phyloP scores from a whole-genome alignment of 35 echinoderm and acorn worm species.

The Lytechinus pictus region DNA sequence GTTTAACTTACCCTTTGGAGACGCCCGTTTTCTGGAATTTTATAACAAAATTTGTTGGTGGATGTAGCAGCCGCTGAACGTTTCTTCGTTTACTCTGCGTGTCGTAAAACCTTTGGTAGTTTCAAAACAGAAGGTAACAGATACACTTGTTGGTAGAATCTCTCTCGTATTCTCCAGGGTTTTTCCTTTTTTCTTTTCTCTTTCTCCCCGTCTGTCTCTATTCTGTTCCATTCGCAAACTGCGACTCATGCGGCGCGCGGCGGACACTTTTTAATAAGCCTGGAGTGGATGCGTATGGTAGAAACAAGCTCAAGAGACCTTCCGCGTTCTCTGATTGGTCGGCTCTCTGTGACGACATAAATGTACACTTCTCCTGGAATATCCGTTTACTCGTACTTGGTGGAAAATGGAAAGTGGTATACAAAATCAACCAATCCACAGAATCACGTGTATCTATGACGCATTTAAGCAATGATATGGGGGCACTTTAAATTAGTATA shows the following conservation, averaged over 20 bases:
- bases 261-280: not conserved
- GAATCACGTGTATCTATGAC: not conserved
- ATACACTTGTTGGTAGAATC: not conserved
- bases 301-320: not conserved
- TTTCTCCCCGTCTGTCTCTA: not conserved
- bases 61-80: not conserved
- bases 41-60: not conserved
- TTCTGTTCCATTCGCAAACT: not conserved
- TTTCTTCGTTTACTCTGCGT: not conserved
- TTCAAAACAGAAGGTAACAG: not conserved
- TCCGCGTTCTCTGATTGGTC: not conserved
- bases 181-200: not conserved
- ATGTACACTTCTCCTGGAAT: not conserved
- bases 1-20: not conserved
- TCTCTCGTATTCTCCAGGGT: slow-evolving; percentile 9
- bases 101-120: not conserved
- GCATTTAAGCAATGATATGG: not conserved
- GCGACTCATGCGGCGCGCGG: not conserved
- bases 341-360: not conserved
- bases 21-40: not conserved
- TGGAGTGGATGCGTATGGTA: not conserved
- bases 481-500: not conserved
- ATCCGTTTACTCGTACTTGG: not conserved
- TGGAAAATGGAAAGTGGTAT: not conserved
- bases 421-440: not conserved